Evolutionary conservation across 2,888 invertebrate species (phyloP).

Genomic region (Encarsia formosa): DNA sequence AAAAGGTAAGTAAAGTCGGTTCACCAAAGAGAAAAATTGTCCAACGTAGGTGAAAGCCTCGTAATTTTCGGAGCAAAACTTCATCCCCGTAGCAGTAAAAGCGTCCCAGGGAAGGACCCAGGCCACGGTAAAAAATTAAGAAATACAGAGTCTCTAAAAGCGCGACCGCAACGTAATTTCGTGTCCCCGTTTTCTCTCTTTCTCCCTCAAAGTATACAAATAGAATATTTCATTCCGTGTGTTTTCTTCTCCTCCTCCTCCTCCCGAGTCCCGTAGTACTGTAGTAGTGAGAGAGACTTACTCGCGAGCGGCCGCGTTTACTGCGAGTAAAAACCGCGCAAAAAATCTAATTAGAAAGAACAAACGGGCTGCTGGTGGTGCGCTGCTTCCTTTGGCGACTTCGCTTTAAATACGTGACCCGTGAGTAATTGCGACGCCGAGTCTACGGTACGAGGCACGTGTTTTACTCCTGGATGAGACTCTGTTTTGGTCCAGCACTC

Average conservation of each 20-base stretch:
- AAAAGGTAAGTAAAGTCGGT: too few relatives aligned
- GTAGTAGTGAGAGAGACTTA: too few relatives aligned
- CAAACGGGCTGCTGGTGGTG: background rate
- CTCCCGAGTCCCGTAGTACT: background rate
- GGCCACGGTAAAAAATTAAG: conserved; percentile 2
- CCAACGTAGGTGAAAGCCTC: too few relatives aligned
- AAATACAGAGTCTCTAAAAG: background rate
- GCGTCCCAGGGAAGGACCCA: too few relatives aligned
- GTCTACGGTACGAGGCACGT: too few relatives aligned
- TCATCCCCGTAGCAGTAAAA: too few relatives aligned
- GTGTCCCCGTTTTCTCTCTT: background rate
- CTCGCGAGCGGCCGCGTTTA: too few relatives aligned
- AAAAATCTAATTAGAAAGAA: conserved; percentile 7
- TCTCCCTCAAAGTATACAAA: conserved; percentile 7
- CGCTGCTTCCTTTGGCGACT: conserved; percentile 12
- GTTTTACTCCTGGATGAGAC: too few relatives aligned
- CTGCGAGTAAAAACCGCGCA: background rate
- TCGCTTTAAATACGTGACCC: conserved; percentile 41
- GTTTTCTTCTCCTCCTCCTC: background rate
- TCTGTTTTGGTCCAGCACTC: too few relatives aligned
- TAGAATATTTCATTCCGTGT: conserved; percentile 10
- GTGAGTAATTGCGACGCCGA: conserved; percentile 44
- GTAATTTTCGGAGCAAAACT: background rate
- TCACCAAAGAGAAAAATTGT: too few relatives aligned
- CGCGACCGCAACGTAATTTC: conserved; percentile 8